Base-by-base conservation (phyloP, 2,888 invertebrate species). In the Pinctada fucata region DNA sequence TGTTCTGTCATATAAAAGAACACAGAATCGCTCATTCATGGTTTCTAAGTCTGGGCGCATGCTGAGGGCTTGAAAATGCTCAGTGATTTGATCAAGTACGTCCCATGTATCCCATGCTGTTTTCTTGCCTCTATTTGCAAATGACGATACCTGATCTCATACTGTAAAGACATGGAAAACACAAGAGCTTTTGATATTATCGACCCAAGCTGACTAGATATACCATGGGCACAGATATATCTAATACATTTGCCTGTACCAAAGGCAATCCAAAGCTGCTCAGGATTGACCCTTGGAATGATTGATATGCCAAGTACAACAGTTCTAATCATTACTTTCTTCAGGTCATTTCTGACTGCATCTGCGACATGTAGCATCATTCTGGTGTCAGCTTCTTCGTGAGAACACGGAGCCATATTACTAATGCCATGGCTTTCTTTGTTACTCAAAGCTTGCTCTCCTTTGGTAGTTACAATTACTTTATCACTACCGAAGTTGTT, bases 321-420 rank as follows among this genome's bases (percentile, higher is more conserved):
- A 52, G 81, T 73, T 10, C 79, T 51, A 3, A 79, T 51, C 45
- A 66, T 16, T 2, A 72, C 6, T 49, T 68, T 71, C 13, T 45
- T 47, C 4, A 48, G 16, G 48, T 79, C 76, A 4, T 66, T 66
- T 16, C 65, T 49, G 2, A 50, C 69, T 8, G 72, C 67, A 78
- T 83, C 69, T 66, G 69, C 66, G 3, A 67, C 66, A 78, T 80
- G n/a, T n/a, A n/a, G n/a, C n/a, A n/a, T n/a, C 13, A 71, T 8
- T n/a, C 52, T 52, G 4, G 75, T 72, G 68, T 77, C 77, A 5
- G 80, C 76, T 67, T 77, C 77, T 74, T 80, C 77, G 16, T 79
- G 76, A 64, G 51, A 50, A 68, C 76, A 76, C 5, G 72, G 70
- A 5, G 72, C 1, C n/a, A 79, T 4, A n/a, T n/a, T n/a, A n/a